Conservation (phyloP, 2,113 vertebrate species). For the Arvicanthis niloticus region DNA sequence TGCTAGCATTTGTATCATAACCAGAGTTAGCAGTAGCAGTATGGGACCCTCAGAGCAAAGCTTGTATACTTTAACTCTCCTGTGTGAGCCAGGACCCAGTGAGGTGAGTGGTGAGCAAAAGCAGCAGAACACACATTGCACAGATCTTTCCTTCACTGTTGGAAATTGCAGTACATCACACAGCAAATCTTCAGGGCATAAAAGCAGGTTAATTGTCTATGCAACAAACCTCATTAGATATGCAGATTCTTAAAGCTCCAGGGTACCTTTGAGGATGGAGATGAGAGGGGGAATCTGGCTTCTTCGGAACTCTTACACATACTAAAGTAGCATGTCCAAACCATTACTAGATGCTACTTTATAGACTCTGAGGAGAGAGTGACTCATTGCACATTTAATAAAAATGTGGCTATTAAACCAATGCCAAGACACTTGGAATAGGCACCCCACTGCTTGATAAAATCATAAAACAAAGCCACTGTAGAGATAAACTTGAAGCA, state of each 20-base stretch:
- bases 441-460: background rate
- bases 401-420: slow-evolving; percentile 61
- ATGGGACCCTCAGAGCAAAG: background rate
- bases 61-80: background rate
- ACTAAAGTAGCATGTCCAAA: background rate
- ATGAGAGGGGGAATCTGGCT: background rate
- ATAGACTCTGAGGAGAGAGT: background rate
- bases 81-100: background rate
- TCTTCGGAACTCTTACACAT: slow-evolving; percentile 22
- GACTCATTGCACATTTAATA: slow-evolving; percentile 50
- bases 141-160: background rate
- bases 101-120: background rate
- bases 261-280: background rate
- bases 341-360: slow-evolving; percentile 16
- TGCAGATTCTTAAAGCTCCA: background rate
- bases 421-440: slow-evolving; percentile 18
- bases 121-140: background rate
- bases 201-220: background rate
- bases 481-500: background rate
- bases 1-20: background rate
- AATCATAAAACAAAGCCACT: slow-evolving; percentile 14
- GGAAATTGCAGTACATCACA: background rate
- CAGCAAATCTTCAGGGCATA: background rate
- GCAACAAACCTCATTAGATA: background rate
- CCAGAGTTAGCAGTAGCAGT: background rate